A percentile compares a stretch with the other conserved stretches of the same genome.
phyloP scores from a whole-genome alignment of 2,888 invertebrate genomes.

The Monoplex corrugatus region DNA sequence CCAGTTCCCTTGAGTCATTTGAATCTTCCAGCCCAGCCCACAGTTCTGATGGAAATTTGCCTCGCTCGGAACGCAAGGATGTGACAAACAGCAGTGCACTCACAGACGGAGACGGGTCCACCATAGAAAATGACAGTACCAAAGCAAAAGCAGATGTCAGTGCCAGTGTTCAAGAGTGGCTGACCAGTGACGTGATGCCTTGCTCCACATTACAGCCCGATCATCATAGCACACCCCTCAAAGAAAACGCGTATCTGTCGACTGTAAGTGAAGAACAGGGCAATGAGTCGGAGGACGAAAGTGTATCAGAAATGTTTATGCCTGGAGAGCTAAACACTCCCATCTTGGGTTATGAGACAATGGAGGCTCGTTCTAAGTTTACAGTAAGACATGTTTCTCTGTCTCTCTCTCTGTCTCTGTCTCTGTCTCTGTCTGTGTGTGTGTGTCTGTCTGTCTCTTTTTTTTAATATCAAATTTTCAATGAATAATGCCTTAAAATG shows the following conservation, averaged over 20 bases:
- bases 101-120: too few relatives aligned
- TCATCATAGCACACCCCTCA: conserved; percentile 6
- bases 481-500: background rate
- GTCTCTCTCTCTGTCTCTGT: background rate
- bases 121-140: too few relatives aligned
- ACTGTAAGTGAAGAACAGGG: background rate
- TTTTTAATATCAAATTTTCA: background rate
- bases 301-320: conserved; percentile 42
- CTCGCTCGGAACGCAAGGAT: background rate
- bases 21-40: background rate
- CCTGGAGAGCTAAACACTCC: conserved; percentile 82
- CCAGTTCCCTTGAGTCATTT: conserved; percentile 14
- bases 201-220: conserved; percentile 28
- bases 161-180: background rate
- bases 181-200: background rate
- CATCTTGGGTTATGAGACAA: conserved; percentile 93
- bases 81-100: background rate
- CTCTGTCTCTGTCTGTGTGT: too few relatives aligned
- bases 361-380: conserved; percentile 93
- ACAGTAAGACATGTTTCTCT: conserved; percentile 85
- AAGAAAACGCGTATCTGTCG: background rate
- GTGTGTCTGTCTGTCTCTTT: too few relatives aligned
- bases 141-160: background rate
- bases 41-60: background rate
- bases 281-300: background rate